Evolutionary conservation across 2,113 vertebrate species (phyloP), one percentile per base, ranked within the genome.

Genomic region (Megaceryle maxima): DNA sequence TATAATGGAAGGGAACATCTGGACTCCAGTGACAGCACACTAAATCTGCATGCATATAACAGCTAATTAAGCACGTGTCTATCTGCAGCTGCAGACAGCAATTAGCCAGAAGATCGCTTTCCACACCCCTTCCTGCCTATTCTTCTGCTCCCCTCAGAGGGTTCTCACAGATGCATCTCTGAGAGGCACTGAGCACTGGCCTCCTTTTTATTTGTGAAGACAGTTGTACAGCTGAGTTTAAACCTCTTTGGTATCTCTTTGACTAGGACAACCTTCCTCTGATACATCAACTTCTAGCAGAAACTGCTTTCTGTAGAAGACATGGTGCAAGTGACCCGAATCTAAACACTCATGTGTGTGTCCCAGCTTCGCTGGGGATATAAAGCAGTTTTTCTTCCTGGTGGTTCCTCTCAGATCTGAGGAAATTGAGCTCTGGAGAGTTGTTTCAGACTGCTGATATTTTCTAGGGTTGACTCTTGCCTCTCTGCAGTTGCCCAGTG

Each of bases 51-150:
- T 89, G 69, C 82, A 77, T 85, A 53, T 48, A 95, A 84, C 90
- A 90, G 74, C 83, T 95, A 97, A 97, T 97, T 97, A 97, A 94
- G 87, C 93, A 96, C 44, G n/a, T 96, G 84, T 59, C 83, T 95
- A 24, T 77, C 73, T 73, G 44, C 95, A 97, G 94, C 82, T 97
- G 94, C 96, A 97, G 96, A 96, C 62, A 96, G 91, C 83, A 93
- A 94, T 98, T 97, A 97, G 88, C 95, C 87, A 84, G 33, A 88
- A 63, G 95, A 96, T 69, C 91, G 80, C 92, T 95, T 48, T 83
- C 75, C 83, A 87, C 90, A 83, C 64, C 92, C 88, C 96, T 95
- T 94, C 76, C 86, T 55, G 69, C 80, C 74, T 83, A 28, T 89
- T 85, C 72, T 95, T 48, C 63, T 66, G 31, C 11, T 87, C 55